phyloP scores from a whole-genome alignment of 2,113 vertebrate genomes.

The Cacatua alba region DNA sequence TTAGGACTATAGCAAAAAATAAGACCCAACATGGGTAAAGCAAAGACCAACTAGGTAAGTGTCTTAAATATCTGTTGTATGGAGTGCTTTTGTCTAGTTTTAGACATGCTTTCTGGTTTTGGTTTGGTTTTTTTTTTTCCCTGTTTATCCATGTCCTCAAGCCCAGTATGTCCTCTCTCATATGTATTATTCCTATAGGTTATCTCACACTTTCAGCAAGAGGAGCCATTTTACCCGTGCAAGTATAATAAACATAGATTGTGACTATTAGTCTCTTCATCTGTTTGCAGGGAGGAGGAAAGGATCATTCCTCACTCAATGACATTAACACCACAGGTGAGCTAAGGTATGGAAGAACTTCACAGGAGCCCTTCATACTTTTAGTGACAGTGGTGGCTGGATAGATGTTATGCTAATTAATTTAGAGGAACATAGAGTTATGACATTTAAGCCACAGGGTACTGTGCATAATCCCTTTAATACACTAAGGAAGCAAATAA shows the following conservation, averaged over 20 bases:
- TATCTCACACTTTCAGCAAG: not conserved
- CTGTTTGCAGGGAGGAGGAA: not conserved
- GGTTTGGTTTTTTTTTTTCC: not conserved
- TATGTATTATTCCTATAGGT: not conserved
- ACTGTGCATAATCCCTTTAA: not conserved
- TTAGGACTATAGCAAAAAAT: not conserved
- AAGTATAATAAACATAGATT: not conserved
- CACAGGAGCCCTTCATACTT: not conserved
- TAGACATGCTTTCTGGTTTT: not conserved
- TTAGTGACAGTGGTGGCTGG: not conserved
- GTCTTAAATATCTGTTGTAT: not conserved
- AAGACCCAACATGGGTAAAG: not conserved
- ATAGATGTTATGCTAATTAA: not conserved
- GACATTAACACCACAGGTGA: not conserved
- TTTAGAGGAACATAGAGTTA: not conserved
- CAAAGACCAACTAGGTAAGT: not conserved
- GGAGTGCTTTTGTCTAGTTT: not conserved
- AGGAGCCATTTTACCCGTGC: not conserved
- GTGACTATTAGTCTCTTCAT: not conserved
- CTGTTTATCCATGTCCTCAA: not conserved
- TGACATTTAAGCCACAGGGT: not conserved
- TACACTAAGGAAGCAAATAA: not conserved
- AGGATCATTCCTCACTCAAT: not conserved
- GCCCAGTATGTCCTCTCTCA: accelerated
- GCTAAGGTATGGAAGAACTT: not conserved